phyloP scores from a whole-genome alignment of 2,797 vertebrate genomes.

The Coendou prehensilis region DNA sequence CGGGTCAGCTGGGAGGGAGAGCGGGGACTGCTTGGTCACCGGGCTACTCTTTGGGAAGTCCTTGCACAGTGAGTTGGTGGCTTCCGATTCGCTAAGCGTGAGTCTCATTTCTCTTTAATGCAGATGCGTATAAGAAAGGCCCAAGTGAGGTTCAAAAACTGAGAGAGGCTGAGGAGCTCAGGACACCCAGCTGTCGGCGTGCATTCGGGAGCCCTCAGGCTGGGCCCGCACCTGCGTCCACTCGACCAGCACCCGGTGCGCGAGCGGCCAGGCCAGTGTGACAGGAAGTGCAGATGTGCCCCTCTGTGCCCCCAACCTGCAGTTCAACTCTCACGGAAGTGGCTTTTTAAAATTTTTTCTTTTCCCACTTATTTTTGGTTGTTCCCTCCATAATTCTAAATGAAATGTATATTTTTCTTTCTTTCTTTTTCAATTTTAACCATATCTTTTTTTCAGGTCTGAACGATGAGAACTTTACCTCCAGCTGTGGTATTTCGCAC shows the following conservation, averaged over 20 bases:
- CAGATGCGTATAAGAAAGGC: not conserved
- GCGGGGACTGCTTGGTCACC: no score
- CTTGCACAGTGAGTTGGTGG: not conserved
- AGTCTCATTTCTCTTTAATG: not conserved
- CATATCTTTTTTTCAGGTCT: not conserved
- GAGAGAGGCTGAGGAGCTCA: not conserved
- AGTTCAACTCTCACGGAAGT: not conserved
- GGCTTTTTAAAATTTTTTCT: not conserved
- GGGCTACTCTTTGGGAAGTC: not conserved
- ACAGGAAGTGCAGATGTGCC: not conserved
- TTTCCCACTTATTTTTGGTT: not conserved
- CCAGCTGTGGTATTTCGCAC: not conserved
- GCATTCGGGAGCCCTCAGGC: not conserved
- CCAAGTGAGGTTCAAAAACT: not conserved
- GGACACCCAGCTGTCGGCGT: not conserved
- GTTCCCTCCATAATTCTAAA: conserved; percentile 7
- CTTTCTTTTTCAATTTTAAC: conserved; percentile 29
- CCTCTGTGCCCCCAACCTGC: not conserved
- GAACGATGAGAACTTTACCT: conserved; percentile 6
- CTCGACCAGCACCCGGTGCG: no score
- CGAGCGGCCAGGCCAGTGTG: not conserved
- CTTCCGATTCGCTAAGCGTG: not conserved
- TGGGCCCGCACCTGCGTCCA: no score
- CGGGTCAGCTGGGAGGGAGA: no score
- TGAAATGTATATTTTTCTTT: conserved; percentile 35